These are phyloP conservation scores for Lerista edwardsae DNA, from an alignment of 2,797 vertebrate species.

Conservation along the genomic window DNA sequence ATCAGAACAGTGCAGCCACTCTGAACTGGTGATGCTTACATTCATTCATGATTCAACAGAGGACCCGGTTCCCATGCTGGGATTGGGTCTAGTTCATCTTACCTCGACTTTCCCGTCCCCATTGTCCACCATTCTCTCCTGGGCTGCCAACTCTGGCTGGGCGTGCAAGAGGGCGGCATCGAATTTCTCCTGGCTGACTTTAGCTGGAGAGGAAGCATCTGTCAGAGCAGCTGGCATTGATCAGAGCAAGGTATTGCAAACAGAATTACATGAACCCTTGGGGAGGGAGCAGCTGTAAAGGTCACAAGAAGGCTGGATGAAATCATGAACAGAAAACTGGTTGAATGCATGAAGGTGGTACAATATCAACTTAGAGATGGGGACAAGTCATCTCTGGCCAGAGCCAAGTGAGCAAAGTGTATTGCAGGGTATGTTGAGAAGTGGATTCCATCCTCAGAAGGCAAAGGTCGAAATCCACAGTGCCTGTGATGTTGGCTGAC, in stretches of 20 bases:
- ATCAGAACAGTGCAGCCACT: not conserved
- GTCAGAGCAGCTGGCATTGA: not conserved
- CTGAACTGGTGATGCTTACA: not conserved
- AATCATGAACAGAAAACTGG: not conserved
- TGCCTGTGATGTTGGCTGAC: not conserved
- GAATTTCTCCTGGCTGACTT: constrained; percentile 86
- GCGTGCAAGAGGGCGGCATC: constrained; percentile 82
- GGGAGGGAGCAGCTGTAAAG: not conserved
- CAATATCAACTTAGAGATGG: too few relatives aligned
- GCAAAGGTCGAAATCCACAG: not conserved
- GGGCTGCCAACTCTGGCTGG: constrained; percentile 85
- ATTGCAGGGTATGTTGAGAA: not conserved
- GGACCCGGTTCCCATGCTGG: not conserved
- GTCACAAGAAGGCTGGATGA: not conserved
- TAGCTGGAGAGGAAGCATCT: constrained; percentile 66
- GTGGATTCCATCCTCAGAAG: not conserved
- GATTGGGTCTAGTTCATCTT: constrained; percentile 12
- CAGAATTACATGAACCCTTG: not conserved
- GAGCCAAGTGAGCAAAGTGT: not conserved
- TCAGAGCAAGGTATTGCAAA: not conserved
- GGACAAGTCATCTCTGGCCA: not conserved
- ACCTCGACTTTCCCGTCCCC: constrained; percentile 86
- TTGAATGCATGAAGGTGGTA: not conserved
- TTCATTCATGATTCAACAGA: not conserved
- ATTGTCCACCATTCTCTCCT: constrained; percentile 90